Base-by-base conservation (phyloP, 2,113 vertebrate species). In the Parus major region DNA sequence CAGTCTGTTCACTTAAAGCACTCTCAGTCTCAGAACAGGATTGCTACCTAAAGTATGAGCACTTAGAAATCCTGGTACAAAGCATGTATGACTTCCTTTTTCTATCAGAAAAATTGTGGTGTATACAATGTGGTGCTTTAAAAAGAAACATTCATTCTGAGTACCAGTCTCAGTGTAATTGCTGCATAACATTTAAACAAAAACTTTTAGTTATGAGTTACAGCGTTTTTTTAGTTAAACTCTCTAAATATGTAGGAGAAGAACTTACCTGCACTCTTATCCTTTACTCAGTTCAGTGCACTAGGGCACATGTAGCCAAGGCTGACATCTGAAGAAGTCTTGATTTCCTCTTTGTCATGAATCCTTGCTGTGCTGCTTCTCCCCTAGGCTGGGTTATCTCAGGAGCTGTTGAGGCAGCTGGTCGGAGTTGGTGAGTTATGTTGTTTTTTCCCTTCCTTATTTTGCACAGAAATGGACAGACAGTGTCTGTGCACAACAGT, bases 201-300 rank as follows among this genome's bases (percentile, higher is more conserved):
- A 89, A 82, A 27, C 7, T 76, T 90, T 87, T 33, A 39, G 71
- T 70, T 35, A 57, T 50, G 46, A 91, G 13, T 60, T 81, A 59
- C 6, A 23, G 14, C 21, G 77, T 91, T 81, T 61, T 75, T 19
- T 36, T 46, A 71, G 57, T 85, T 76, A 70, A 72, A 60, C 25
- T 72, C 42, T 46, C 25, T n/a, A 90, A 80, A 61, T 28, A 56
- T 0, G 1, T 69, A 80, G 61, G 50, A 61, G 63, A 57, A 93
- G 55, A 76, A 36, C 88, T 93, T 92, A 96, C 93, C 92, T 88
- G 79, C 28, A 59, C 36, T 72, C 17, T 73, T 64, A 77, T 72
- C 57, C 76, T 92, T 86, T 64, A 68, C 42, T 88, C 63, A 46
- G 44, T 56, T 93, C 44, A 33, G 36, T 66, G 71, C 33, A 52